phyloP scores from a whole-genome alignment of 2,888 invertebrate genomes.

The Busseola fusca region DNA sequence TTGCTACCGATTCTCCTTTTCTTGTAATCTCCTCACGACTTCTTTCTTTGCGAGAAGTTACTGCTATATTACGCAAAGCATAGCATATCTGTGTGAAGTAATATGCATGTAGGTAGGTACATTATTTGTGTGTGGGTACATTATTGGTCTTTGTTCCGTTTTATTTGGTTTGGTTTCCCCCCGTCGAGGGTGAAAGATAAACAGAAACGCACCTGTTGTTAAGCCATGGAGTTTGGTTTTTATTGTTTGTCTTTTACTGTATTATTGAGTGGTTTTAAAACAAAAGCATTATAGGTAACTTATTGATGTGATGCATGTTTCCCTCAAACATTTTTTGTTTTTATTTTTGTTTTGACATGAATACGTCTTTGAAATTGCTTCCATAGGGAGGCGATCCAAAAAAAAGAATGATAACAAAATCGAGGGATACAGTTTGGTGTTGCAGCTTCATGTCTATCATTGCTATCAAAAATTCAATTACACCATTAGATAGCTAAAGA shows the following conservation, averaged over 20 bases:
- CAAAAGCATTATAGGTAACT: background rate
- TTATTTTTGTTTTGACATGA: too few relatives aligned
- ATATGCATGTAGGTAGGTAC: too few relatives aligned
- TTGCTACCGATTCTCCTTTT: background rate
- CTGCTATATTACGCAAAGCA: background rate
- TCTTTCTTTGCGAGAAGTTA: background rate
- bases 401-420: too few relatives aligned
- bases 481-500: too few relatives aligned
- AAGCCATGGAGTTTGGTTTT: background rate
- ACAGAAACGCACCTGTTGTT: constrained; percentile 16
- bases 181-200: constrained; percentile 18
- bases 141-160: constrained; percentile 18
- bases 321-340: too few relatives aligned
- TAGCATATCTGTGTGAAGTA: constrained; percentile 5
- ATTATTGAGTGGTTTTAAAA: background rate
- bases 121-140: constrained; percentile 9
- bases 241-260: background rate
- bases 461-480: too few relatives aligned
- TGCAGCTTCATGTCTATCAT: too few relatives aligned
- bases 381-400: too few relatives aligned
- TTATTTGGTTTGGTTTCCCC: constrained; percentile 23
- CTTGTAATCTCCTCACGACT: background rate
- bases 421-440: too few relatives aligned
- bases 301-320: too few relatives aligned
- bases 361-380: too few relatives aligned